Evolutionary conservation across 2,888 invertebrate genomes (phyloP).

Genomic region (Aspidiotus destructor): DNA sequence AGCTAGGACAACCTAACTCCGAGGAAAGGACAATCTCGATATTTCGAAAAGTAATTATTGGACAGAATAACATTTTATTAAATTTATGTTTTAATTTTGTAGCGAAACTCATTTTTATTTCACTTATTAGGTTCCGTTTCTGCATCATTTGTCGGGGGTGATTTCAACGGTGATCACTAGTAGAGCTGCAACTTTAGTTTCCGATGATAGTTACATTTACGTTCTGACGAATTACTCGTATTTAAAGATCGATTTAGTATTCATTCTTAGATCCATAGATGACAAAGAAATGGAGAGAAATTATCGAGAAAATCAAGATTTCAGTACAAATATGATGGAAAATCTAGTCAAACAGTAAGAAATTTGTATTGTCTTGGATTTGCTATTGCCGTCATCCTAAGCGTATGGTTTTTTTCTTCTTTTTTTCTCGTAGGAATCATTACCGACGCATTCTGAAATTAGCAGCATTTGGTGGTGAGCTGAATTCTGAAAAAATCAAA

Average conservation of each 20-base stretch:
- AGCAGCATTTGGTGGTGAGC: conserved; percentile 48
- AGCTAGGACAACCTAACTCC: conserved; percentile 50
- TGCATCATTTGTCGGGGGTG: neutral
- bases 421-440: neutral
- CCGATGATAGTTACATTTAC: too few species aligned
- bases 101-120: neutral
- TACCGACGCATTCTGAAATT: conserved; percentile 39
- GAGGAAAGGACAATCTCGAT: conserved; percentile 1
- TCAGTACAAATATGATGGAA: too few species aligned
- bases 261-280: too few species aligned
- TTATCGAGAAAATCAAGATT: too few species aligned
- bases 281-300: too few species aligned
- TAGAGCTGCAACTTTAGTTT: too few species aligned
- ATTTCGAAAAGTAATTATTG: conserved; percentile 10
- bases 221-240: too few species aligned
- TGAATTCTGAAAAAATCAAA: conserved; percentile 45
- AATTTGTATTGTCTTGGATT: too few species aligned
- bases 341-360: too few species aligned
- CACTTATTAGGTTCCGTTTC: conserved; percentile 1
- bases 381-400: neutral
- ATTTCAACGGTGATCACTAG: too few species aligned
- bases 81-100: neutral
- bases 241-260: too few species aligned
- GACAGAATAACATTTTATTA: neutral
- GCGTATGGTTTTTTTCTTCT: neutral